These are phyloP conservation scores for Ptychodera flava DNA, from an alignment of 35 echinoderm and acorn worm genomes.

Conservation along the genomic window DNA sequence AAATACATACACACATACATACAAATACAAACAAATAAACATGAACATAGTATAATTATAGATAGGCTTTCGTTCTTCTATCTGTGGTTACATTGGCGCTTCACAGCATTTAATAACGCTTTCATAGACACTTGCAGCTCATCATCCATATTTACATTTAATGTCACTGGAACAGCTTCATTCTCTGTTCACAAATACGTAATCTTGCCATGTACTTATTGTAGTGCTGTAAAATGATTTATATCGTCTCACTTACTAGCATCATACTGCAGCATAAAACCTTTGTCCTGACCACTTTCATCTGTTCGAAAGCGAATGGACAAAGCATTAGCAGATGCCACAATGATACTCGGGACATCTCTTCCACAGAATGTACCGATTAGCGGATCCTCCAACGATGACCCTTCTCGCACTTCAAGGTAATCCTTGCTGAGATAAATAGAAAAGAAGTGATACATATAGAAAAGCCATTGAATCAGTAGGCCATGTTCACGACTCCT, in stretches of 20 bases:
- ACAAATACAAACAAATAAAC: not conserved
- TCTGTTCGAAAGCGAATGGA: not conserved
- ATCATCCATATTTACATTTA: too few relatives aligned
- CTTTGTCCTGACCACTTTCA: not conserved
- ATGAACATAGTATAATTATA: too few relatives aligned
- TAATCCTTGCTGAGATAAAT: not conserved
- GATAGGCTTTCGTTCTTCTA: too few relatives aligned
- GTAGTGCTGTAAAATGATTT: too few relatives aligned
- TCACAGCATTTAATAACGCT: too few relatives aligned
- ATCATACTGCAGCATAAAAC: not conserved
- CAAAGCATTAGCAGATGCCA: not conserved
- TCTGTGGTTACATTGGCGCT: too few relatives aligned
- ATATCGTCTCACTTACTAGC: not conserved
- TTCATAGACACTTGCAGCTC: too few relatives aligned
- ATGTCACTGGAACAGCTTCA: too few relatives aligned
- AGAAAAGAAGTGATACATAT: not conserved
- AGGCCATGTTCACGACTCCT: too few relatives aligned
- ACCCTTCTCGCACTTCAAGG: not conserved
- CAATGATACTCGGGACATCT: not conserved
- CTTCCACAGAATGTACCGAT: not conserved
- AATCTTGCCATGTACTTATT: too few relatives aligned
- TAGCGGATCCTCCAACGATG: not conserved
- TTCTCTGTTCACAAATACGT: too few relatives aligned
- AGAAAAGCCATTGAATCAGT: too few relatives aligned
- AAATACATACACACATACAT: not conserved